A percentile compares a stretch with the other conserved stretches of the same genome.
These are phyloP conservation scores for Kuschelorhynchus macadamiae DNA, from an alignment of 2,888 invertebrate genomes.

Conservation along the genomic window DNA sequence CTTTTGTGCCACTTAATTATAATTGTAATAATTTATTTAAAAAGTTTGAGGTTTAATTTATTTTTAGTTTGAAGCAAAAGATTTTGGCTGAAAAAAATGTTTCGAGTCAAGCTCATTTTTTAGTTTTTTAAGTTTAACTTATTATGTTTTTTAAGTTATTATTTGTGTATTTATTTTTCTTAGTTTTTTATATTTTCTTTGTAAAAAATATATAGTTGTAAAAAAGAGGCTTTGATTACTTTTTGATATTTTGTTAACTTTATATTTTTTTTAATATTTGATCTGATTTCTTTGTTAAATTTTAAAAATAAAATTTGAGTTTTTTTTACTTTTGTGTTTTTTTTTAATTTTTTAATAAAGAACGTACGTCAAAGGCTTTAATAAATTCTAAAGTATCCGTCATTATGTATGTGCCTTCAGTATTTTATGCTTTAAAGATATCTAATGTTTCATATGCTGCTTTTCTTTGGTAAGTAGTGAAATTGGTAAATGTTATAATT, in stretches of 20 bases:
- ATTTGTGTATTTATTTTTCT: conserved; percentile 38
- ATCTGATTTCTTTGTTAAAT: conserved; percentile 38
- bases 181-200: conserved; percentile 24
- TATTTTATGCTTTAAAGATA: not conserved
- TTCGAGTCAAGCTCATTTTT: conserved; percentile 1
- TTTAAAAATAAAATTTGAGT: conserved; percentile 38
- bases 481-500: no score
- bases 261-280: conserved; percentile 29
- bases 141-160: conserved; percentile 28
- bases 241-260: conserved; percentile 42
- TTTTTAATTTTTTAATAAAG: conserved; percentile 7
- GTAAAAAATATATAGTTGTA: conserved; percentile 26
- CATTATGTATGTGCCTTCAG: conserved; percentile 11
- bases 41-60: no score
- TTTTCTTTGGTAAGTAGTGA: no score
- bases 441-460: no score
- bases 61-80: not conserved
- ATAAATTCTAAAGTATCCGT: conserved; percentile 2
- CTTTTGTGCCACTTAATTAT: no score
- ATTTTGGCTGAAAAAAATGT: conserved; percentile 15
- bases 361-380: conserved; percentile 6
- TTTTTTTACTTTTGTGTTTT: conserved; percentile 30
- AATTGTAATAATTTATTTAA: conserved; percentile 12
- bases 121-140: conserved; percentile 28
- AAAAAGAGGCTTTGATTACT: conserved; percentile 36